Evolutionary conservation across 2,797 vertebrate genomes (phyloP).

Genomic region (Corythornis leucogaster): DNA sequence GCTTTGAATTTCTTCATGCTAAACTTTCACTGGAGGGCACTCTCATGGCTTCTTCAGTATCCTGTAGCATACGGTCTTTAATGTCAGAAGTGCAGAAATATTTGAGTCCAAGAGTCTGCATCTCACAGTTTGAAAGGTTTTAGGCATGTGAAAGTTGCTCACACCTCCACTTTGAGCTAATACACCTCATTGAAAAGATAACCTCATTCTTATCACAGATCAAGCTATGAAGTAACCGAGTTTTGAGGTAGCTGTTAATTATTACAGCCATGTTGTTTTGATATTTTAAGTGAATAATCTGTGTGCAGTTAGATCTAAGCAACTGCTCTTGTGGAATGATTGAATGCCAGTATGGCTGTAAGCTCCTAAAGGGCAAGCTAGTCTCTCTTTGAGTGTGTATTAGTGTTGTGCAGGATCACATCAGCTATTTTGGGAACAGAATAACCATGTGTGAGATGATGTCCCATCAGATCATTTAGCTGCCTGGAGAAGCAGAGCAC

Average conservation of each 20-base stretch:
- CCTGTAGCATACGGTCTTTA: background rate
- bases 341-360: background rate
- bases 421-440: slow-evolving; percentile 11
- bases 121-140: background rate
- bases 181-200: background rate
- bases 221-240: slow-evolving; percentile 6
- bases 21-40: background rate
- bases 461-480: background rate
- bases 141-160: background rate
- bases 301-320: background rate
- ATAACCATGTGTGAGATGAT: background rate
- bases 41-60: background rate
- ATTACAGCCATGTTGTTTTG: background rate
- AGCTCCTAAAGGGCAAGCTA: background rate
- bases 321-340: background rate
- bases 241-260: background rate
- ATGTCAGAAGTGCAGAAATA: slow-evolving; percentile 1
- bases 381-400: background rate
- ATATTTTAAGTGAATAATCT: background rate
- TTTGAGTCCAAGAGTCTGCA: background rate
- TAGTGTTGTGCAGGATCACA: background rate
- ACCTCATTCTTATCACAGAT: background rate
- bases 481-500: background rate
- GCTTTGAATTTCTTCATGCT: slow-evolving; percentile 33
- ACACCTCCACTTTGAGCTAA: background rate